These are phyloP conservation scores for Bellardia pandia DNA, from an alignment of 2,888 invertebrate species.

Conservation along the genomic window DNA sequence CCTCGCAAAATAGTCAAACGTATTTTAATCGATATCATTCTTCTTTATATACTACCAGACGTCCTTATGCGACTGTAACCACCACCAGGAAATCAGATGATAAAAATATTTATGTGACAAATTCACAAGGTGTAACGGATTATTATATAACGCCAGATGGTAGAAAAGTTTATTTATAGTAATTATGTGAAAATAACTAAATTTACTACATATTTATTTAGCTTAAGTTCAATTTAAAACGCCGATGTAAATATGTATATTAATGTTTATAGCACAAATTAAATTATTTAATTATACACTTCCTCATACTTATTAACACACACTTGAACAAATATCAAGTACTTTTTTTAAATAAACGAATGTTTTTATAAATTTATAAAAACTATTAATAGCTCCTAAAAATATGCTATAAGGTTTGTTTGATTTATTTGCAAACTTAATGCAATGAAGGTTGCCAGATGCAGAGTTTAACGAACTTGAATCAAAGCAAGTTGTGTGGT, in stretches of 20 bases:
- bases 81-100: conserved; percentile 76
- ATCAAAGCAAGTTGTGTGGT: too few species aligned
- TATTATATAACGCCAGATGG: conserved; percentile 82
- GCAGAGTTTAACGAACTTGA: background rate
- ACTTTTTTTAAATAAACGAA: conserved; percentile 10
- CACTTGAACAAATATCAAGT: background rate
- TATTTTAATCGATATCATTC: conserved; percentile 75
- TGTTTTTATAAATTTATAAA: background rate
- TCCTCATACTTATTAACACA: background rate
- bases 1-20: background rate
- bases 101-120: conserved; percentile 82
- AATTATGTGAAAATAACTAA: background rate
- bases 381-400: conserved; percentile 43
- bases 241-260: conserved; percentile 24
- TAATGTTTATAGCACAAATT: conserved; percentile 5
- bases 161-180: conserved; percentile 79
- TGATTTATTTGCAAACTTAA: background rate
- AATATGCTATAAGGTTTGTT: conserved; percentile 15
- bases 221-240: conserved; percentile 8
- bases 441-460: conserved; percentile 2
- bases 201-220: conserved; percentile 27
- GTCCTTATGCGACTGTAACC: conserved; percentile 47
- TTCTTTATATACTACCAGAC: conserved; percentile 59
- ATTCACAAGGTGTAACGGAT: conserved; percentile 81
- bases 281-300: conserved; percentile 33